Evolutionary conservation across 2,113 vertebrate genomes (phyloP).

Genomic region (Balaeniceps rex): DNA sequence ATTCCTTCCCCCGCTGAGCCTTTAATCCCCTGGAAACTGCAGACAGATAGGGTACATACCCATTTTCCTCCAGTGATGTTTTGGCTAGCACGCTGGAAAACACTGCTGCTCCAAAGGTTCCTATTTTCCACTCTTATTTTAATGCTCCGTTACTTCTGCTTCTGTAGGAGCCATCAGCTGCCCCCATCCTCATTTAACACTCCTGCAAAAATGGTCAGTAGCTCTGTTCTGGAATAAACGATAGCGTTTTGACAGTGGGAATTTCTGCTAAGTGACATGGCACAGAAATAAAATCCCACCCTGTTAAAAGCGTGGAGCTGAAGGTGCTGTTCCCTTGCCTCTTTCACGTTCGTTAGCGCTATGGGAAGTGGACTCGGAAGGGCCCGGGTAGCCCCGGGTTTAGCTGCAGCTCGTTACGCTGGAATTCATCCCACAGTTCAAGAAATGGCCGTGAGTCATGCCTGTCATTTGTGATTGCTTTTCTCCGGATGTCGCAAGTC

Average conservation of each 20-base stretch:
- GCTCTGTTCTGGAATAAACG: accelerated
- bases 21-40: background rate
- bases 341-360: accelerated
- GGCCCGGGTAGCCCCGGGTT: background rate
- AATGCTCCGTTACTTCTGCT: background rate
- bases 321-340: background rate
- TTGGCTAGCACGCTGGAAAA: background rate
- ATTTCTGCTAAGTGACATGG: background rate
- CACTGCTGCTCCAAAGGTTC: background rate
- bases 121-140: background rate
- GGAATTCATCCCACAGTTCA: background rate
- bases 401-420: background rate
- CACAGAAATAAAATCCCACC: background rate
- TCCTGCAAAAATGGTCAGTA: background rate
- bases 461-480: background rate
- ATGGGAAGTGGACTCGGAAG: background rate
- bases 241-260: accelerated
- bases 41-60: accelerated
- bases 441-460: background rate
- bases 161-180: background rate
- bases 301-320: accelerated
- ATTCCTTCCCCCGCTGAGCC: background rate
- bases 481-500: accelerated
- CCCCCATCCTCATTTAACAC: background rate
- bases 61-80: accelerated